Conservation (phyloP, 1,140 invertebrate genomes). For the Heterodera schachtii region DNA sequence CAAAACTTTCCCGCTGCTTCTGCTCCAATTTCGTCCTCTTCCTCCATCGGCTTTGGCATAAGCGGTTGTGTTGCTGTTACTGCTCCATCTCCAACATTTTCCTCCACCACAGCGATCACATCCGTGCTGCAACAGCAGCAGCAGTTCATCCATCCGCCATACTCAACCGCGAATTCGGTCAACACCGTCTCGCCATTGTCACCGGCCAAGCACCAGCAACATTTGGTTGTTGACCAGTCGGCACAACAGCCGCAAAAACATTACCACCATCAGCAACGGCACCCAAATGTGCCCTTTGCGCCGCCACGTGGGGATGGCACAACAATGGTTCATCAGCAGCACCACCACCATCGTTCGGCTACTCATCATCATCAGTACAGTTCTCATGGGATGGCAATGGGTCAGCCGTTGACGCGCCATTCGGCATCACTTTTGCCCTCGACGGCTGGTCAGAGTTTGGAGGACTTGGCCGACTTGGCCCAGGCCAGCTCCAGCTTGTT, state of each 20-base stretch:
- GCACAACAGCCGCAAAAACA: too few relatives aligned
- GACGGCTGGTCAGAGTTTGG: not conserved
- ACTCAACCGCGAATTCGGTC: too few relatives aligned
- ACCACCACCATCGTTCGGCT: not conserved
- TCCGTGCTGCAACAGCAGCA: not conserved
- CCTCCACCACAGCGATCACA: not conserved
- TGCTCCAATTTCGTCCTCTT: not conserved
- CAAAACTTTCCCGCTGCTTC: not conserved
- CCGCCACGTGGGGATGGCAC: not conserved
- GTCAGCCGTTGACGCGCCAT: not conserved
- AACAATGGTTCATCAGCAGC: not conserved
- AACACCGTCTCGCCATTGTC: not conserved
- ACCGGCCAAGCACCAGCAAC: not conserved
- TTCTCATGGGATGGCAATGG: too few relatives aligned
- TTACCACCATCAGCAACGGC: too few relatives aligned
- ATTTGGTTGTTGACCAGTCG: not conserved
- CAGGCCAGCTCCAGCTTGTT: slow-evolving; percentile 29
- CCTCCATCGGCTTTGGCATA: not conserved
- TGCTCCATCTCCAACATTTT: not conserved
- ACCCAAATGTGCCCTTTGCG: too few relatives aligned
- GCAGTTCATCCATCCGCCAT: not conserved
- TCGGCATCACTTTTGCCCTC: not conserved
- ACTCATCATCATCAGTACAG: not conserved
- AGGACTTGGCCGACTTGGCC: slow-evolving; percentile 22
- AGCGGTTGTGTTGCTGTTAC: not conserved